Evolutionary conservation across 2,888 invertebrate genomes (phyloP).

Genomic region (Drosophila putrida): DNA sequence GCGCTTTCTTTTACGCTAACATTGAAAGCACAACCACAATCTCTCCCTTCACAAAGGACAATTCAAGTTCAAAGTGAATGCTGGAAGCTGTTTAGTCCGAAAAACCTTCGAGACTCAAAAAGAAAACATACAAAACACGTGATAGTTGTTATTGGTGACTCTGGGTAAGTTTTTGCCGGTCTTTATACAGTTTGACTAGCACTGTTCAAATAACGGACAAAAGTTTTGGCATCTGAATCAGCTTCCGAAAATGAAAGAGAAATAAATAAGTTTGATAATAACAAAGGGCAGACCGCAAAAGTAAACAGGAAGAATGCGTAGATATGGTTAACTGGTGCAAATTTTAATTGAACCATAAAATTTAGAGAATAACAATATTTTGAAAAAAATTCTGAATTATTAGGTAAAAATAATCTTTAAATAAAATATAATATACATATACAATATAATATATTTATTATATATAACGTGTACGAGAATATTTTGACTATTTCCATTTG

Average conservation of each 20-base stretch:
- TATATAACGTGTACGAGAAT: too few species aligned
- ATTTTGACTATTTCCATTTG: too few species aligned
- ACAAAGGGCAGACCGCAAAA: neutral
- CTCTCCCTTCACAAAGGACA: slow-evolving; percentile 56
- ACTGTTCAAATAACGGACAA: slow-evolving; percentile 20
- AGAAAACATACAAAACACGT: slow-evolving; percentile 23
- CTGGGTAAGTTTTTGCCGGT: slow-evolving; percentile 61
- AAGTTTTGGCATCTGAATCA: neutral
- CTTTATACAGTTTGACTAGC: slow-evolving; percentile 39
- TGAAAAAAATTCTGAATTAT: too few species aligned
- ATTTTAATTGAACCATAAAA: neutral
- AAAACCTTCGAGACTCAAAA: slow-evolving; percentile 19
- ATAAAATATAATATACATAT: too few species aligned
- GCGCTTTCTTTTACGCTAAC: slow-evolving; percentile 54
- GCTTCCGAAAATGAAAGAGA: slow-evolving; percentile 7
- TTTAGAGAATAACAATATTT: neutral
- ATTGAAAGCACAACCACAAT: slow-evolving; percentile 21
- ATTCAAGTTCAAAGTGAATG: slow-evolving; percentile 65
- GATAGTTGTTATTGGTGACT: slow-evolving; percentile 34
- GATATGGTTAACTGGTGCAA: neutral
- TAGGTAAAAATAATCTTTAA: too few species aligned
- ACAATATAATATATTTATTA: too few species aligned
- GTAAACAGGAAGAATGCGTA: neutral
- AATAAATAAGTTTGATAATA: slow-evolving; percentile 2
- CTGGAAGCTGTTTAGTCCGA: slow-evolving; percentile 54